Base-by-base conservation (phyloP, 2,888 invertebrate genomes). In the Cremastinae sp. region DNA sequence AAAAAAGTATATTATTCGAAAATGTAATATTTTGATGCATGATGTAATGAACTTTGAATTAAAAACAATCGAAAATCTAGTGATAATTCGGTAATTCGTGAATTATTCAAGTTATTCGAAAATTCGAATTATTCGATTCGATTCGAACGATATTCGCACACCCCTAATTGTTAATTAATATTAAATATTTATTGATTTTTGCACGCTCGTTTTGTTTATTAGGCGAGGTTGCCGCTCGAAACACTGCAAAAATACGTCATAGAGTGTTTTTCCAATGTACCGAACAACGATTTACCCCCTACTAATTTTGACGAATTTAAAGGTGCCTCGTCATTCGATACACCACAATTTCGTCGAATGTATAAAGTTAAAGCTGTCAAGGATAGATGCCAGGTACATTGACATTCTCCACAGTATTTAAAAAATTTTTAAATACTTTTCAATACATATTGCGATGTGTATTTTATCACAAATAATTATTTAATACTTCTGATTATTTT, bases 281-380 rank as follows among this genome's bases (percentile, higher is more conserved):
- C 94, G 0, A 93, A 90, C 72, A 96, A 96, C 88, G 89, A 91
- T 28, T 87, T 93, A 64, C 92, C 92, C 0, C 87, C 93, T 0
- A 92, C 92, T n/a, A 93, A 95, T 88, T 94, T 95, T 86, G 90
- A 88, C 7, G 75, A 84, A 9, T 93, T 90, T 86, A 87, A 84
- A 14, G 91, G 91, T 0, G 90, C 91, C 62, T 84, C 90, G 18
- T 92, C 94, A 12, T 93, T 93, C 85, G 89, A 92, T 62, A 94
- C 93, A 3, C 90, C 92, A 0, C 90, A 91, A 49, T 96, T 95
- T 86, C 91, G 91, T 58, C 93, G 92, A 86, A 91, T 95, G 0
- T 95, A 94, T 87, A 95, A 94, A 85, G 92, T 97, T 0, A 94
- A 95, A 84, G 95, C 96, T 0, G 91, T 94, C 8, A 94, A 94